Percentiles rank a stretch among this genome's conserved stretches.
These are phyloP conservation scores for Drosophila saltans DNA, from an alignment of 1,140 invertebrate species.

Conservation along the genomic window DNA sequence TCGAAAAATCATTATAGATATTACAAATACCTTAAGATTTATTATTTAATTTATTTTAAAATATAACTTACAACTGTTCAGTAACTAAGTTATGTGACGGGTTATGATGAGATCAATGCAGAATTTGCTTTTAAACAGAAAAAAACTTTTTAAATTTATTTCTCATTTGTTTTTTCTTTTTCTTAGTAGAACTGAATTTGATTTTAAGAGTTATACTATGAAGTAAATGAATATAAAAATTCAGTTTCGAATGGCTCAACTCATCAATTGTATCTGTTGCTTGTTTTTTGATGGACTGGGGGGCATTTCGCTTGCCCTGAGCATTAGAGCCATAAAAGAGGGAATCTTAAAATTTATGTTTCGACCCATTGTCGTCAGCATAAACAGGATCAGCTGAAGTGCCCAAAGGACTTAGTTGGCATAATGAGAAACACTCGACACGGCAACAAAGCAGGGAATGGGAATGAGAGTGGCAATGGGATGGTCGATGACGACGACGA, in stretches of 20 bases:
- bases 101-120: too few relatives aligned
- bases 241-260: slow-evolving; percentile 8
- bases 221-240: too few relatives aligned
- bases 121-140: too few relatives aligned
- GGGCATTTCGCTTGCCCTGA: background rate
- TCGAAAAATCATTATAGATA: too few relatives aligned
- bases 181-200: too few relatives aligned
- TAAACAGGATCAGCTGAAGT: slow-evolving; percentile 41
- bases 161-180: too few relatives aligned
- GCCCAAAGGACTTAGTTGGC: slow-evolving; percentile 51
- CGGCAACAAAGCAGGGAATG: background rate
- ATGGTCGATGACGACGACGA: background rate
- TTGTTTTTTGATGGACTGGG: slow-evolving; percentile 7
- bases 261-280: slow-evolving; percentile 43
- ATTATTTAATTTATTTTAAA: too few relatives aligned
- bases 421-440: slow-evolving; percentile 49
- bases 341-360: slow-evolving; percentile 35
- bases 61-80: too few relatives aligned
- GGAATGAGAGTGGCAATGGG: background rate
- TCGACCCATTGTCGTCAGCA: slow-evolving; percentile 47
- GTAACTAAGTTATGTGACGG: too few relatives aligned
- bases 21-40: too few relatives aligned
- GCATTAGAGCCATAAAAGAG: slow-evolving; percentile 36
- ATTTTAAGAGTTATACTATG: too few relatives aligned
- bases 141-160: too few relatives aligned